phyloP scores from a whole-genome alignment of 2,113 vertebrate genomes.

The Mungos mungo region DNA sequence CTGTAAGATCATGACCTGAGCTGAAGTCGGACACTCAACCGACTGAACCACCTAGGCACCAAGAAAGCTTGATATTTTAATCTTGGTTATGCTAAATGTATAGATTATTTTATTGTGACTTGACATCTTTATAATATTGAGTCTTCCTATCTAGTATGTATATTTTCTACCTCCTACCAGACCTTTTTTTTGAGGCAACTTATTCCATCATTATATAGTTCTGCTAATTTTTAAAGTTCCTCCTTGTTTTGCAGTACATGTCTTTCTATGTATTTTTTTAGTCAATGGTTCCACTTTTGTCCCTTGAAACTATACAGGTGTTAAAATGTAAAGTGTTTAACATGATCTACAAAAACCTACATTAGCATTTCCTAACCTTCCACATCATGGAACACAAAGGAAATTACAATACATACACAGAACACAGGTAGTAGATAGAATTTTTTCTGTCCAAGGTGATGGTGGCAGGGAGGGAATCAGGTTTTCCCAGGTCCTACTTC shows the following conservation, averaged over 20 bases:
- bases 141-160: not conserved
- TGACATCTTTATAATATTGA: not conserved
- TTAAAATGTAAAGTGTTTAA: not conserved
- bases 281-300: not conserved
- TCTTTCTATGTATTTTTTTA: conserved; percentile 15
- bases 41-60: not conserved
- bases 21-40: not conserved
- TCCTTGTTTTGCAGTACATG: not conserved
- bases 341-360: not conserved
- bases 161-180: not conserved
- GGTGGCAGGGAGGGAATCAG: not conserved
- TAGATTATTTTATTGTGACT: not conserved
- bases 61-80: not conserved
- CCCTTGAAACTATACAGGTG: not conserved
- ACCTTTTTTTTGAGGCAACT: not conserved
- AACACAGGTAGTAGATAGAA: not conserved
- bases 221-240: not conserved
- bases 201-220: not conserved
- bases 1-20: too few species aligned
- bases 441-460: not conserved
- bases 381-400: not conserved
- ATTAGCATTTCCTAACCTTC: not conserved
- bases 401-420: not conserved
- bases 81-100: not conserved
- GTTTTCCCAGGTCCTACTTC: not conserved